phyloP scores from a whole-genome alignment of 1,140 invertebrate species.

The Drosophila mauritiana region DNA sequence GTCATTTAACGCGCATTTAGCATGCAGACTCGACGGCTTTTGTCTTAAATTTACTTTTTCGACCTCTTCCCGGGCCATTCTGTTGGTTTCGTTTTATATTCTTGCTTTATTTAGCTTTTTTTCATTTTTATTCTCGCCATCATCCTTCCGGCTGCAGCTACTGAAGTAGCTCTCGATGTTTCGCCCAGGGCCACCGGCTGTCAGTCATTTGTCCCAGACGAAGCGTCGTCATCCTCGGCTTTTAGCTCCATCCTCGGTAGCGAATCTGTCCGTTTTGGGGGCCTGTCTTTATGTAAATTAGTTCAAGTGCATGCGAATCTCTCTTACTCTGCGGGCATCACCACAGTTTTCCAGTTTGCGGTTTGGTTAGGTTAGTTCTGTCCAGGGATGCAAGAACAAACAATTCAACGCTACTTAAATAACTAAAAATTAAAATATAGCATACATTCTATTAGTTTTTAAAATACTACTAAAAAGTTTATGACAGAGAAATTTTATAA shows the following conservation, averaged over 20 bases:
- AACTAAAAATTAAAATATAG: background rate
- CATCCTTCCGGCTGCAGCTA: slow-evolving; percentile 65
- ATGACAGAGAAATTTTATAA: too few species aligned
- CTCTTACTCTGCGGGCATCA: background rate
- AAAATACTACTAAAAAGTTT: too few species aligned
- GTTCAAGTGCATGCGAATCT: slow-evolving; percentile 57
- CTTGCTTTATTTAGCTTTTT: slow-evolving; percentile 10
- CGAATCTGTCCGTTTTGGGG: slow-evolving; percentile 8
- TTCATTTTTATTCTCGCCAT: slow-evolving; percentile 36
- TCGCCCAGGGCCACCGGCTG: slow-evolving; percentile 58
- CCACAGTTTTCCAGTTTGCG: background rate
- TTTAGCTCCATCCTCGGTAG: slow-evolving; percentile 5
- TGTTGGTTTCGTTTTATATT: slow-evolving; percentile 9
- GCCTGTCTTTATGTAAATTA: slow-evolving; percentile 79
- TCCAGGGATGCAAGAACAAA: background rate
- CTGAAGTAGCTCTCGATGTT: slow-evolving; percentile 75
- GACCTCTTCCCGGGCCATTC: slow-evolving; percentile 1
- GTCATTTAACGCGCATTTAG: slow-evolving; percentile 83
- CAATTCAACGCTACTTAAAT: background rate
- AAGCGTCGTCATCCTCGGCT: slow-evolving; percentile 34
- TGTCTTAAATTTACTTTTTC: slow-evolving; percentile 25
- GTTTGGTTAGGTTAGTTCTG: slow-evolving; percentile 6
- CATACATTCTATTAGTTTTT: too few species aligned
- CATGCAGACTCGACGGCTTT: slow-evolving; percentile 21
- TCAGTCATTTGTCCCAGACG: slow-evolving; percentile 79